A percentile compares a stretch with the other conserved stretches of the same genome.
Evolutionary conservation across 2,113 vertebrate genomes (phyloP).

Genomic region (Tychaedon coryphoeus): DNA sequence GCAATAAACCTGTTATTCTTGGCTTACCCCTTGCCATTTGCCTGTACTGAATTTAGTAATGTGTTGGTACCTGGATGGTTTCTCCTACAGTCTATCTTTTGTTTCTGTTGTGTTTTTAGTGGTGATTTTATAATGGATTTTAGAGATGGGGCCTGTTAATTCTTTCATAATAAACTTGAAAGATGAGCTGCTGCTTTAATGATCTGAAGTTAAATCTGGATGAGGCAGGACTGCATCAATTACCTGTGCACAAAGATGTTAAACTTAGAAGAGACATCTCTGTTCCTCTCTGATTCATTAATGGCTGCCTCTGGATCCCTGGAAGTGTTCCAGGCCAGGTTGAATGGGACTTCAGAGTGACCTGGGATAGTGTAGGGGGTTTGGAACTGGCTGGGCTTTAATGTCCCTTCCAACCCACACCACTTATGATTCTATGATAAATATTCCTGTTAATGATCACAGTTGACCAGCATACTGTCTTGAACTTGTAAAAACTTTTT

Average conservation of each 20-base stretch:
- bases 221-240: background rate
- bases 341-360: accelerated
- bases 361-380: background rate
- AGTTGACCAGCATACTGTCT: background rate
- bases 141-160: background rate
- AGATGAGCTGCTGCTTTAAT: background rate
- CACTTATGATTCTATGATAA: background rate
- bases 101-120: background rate
- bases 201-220: background rate
- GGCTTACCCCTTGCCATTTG: background rate
- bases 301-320: background rate
- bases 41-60: background rate
- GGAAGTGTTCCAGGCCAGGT: background rate
- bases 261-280: background rate
- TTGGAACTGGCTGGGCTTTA: background rate
- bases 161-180: background rate
- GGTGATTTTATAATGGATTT: background rate
- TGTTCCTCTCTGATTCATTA: background rate
- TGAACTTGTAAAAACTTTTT: background rate
- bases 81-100: background rate
- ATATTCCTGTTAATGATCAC: background rate
- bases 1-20: conserved; percentile 49
- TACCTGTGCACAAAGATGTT: background rate
- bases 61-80: background rate
- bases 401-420: background rate